Evolutionary conservation across 2,888 invertebrate genomes (phyloP).

Genomic region (Synergus umbraculus): DNA sequence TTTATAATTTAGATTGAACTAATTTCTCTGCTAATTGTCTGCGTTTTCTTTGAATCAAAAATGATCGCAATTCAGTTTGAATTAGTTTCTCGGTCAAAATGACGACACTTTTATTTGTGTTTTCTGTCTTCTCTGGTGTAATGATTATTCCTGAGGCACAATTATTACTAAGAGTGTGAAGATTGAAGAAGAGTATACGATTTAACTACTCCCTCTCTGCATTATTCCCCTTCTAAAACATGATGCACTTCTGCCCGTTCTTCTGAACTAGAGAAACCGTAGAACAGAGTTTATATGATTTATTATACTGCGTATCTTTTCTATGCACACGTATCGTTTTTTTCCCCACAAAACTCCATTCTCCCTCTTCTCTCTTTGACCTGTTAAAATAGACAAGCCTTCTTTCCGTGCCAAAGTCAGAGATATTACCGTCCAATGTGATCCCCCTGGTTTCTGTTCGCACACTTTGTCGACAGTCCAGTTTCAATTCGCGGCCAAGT

Average conservation of each 20-base stretch:
- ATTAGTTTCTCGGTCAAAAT: too few species aligned
- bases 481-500: conserved; percentile 67
- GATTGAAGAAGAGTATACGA: not conserved
- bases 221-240: not conserved
- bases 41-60: not conserved
- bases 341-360: not conserved
- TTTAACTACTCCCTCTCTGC: not conserved
- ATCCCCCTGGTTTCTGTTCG: conserved; percentile 44
- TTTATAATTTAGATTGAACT: not conserved
- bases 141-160: too few species aligned
- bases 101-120: too few species aligned
- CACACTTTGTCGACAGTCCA: conserved; percentile 64
- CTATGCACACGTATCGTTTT: not conserved
- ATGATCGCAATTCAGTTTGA: not conserved
- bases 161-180: too few species aligned
- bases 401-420: conserved; percentile 71
- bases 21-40: not conserved
- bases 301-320: too few species aligned
- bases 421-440: conserved; percentile 69
- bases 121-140: too few species aligned
- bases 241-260: not conserved
- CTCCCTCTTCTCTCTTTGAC: conserved; percentile 55
- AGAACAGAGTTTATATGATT: not conserved
- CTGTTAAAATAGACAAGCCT: conserved; percentile 74
- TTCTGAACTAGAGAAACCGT: not conserved